A percentile compares a stretch with the other conserved stretches of the same genome.
These are phyloP conservation scores for Menura novaehollandiae DNA, from an alignment of 2,113 vertebrate genomes.

Conservation along the genomic window DNA sequence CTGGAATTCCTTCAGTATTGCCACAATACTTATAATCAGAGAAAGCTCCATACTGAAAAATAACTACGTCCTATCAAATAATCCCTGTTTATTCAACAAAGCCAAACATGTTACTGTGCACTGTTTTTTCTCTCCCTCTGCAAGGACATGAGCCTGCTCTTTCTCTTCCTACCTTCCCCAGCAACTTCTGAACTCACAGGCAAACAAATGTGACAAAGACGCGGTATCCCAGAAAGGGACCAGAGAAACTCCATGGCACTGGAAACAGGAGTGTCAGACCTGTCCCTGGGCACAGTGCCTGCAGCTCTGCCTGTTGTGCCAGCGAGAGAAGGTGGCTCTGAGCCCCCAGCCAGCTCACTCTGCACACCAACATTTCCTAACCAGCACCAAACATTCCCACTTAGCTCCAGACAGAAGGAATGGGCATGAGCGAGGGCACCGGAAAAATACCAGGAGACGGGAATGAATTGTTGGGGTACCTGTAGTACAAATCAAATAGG, in stretches of 20 bases:
- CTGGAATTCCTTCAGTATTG: neutral
- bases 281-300: neutral
- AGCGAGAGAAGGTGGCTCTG: neutral
- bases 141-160: accelerated
- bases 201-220: neutral
- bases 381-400: accelerated
- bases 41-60: neutral
- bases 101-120: neutral
- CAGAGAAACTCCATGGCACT: neutral
- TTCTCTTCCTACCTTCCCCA: neutral
- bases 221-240: neutral
- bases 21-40: neutral
- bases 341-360: neutral
- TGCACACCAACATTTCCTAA: neutral
- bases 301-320: neutral
- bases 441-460: neutral
- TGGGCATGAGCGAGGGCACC: accelerated
- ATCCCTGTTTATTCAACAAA: neutral
- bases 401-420: neutral
- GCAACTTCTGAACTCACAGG: neutral
- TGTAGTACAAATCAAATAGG: accelerated
- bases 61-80: neutral
- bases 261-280: accelerated
- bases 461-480: neutral
- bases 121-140: neutral